phyloP scores from a whole-genome alignment of 30 jellyfish, hydroid and myxozoan species.

The Catostylus mosaicus region DNA sequence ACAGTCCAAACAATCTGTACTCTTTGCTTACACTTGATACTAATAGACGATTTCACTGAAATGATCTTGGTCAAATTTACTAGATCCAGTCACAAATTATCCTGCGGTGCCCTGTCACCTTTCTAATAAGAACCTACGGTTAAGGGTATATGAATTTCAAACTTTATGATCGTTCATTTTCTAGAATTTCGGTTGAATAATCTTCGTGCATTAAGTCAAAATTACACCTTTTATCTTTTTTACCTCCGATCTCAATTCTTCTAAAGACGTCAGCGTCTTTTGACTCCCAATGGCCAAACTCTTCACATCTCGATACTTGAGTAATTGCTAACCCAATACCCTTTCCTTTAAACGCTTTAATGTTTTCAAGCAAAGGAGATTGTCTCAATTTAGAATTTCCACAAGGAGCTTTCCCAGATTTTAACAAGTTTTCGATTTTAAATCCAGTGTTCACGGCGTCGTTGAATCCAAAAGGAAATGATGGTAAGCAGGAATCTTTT shows the following conservation, averaged over 20 bases:
- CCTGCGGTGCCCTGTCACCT: too few relatives aligned
- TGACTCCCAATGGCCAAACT: constrained; percentile 47
- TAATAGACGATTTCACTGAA: too few relatives aligned
- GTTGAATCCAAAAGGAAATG: constrained; percentile 35
- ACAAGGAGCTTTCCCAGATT: constrained; percentile 18
- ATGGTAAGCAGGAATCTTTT: constrained; percentile 29
- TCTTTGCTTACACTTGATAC: too few relatives aligned
- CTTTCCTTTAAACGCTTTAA: not conserved
- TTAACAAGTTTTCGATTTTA: constrained; percentile 1
- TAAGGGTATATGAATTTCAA: too few relatives aligned
- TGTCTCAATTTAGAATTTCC: not conserved
- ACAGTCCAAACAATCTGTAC: too few relatives aligned
- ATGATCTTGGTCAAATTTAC: too few relatives aligned
- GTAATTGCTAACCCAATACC: constrained; percentile 39
- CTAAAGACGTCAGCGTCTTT: not conserved
- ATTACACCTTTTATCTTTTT: too few relatives aligned
- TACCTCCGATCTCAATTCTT: not conserved
- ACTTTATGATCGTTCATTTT: too few relatives aligned
- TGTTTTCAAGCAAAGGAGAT: constrained; percentile 12
- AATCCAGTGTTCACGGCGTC: constrained; percentile 15
- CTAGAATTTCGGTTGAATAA: too few relatives aligned
- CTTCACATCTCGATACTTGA: not conserved
- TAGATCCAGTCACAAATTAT: too few relatives aligned
- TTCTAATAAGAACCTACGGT: too few relatives aligned
- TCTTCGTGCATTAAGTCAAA: not conserved